phyloP scores from a whole-genome alignment of 2,888 invertebrate genomes.

The Sericinus montela region DNA sequence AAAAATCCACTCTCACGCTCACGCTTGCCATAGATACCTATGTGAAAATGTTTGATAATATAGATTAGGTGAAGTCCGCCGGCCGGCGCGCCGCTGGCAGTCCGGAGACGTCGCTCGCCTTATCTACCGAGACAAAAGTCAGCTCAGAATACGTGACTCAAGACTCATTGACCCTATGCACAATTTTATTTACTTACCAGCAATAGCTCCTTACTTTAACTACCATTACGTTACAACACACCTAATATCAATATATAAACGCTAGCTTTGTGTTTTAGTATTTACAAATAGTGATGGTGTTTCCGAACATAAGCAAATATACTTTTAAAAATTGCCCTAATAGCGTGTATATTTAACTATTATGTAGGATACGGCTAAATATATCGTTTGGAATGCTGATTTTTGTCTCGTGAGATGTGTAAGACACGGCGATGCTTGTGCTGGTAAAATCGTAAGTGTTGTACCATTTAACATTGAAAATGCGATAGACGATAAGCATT shows the following conservation, averaged over 20 bases:
- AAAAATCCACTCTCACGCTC: conserved; percentile 80
- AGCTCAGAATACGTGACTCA: conserved; percentile 53
- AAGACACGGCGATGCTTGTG: conserved; percentile 67
- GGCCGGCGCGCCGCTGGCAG: conserved; percentile 68
- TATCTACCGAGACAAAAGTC: conserved; percentile 80
- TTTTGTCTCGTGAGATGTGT: conserved; percentile 79
- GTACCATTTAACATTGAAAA: conserved; percentile 74
- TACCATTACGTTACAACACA: conserved; percentile 2
- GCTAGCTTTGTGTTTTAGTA: conserved; percentile 7
- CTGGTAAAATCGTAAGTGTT: conserved; percentile 75
- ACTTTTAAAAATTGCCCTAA: conserved; percentile 2
- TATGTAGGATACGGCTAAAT: neutral
- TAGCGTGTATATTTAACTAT: neutral
- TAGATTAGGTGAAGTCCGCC: conserved; percentile 75
- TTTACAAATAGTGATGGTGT: neutral
- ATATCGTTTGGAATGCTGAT: conserved; percentile 45
- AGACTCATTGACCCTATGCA: conserved; percentile 26
- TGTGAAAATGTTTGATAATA: conserved; percentile 77
- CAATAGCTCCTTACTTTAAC: conserved; percentile 10
- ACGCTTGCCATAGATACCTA: conserved; percentile 80
- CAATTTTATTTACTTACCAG: conserved; percentile 32
- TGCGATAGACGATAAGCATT: conserved; percentile 31
- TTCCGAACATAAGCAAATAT: neutral
- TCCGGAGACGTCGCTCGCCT: conserved; percentile 70
- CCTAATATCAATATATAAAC: conserved; percentile 5